Conservation (phyloP, 2,888 invertebrate genomes). For the Tenthredo amoena region DNA sequence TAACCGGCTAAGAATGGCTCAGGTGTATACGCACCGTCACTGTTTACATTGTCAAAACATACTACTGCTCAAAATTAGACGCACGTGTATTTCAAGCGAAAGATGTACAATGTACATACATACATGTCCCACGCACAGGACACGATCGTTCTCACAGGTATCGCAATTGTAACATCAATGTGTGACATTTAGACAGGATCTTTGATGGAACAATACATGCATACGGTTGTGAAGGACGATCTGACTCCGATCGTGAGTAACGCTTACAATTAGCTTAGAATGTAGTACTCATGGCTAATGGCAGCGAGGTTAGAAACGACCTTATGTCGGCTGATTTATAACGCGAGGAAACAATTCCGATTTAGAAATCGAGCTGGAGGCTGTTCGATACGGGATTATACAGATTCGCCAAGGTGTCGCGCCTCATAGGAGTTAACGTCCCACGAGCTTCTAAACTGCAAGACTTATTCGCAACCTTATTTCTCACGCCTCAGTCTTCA, state of each 20-base stretch:
- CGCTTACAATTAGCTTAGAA: conserved; percentile 15
- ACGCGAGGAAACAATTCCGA: not conserved
- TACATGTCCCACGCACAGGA: not conserved
- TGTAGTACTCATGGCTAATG: not conserved
- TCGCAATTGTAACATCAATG: too few relatives aligned
- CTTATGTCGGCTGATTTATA: not conserved
- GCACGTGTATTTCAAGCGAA: not conserved
- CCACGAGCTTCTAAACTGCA: too few relatives aligned
- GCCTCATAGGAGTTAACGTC: too few relatives aligned
- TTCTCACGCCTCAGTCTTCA: not conserved
- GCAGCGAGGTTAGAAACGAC: not conserved
- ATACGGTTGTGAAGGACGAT: not conserved
- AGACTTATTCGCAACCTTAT: not conserved
- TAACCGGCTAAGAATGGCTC: not conserved
- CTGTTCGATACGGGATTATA: not conserved
- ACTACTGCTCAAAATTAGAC: not conserved
- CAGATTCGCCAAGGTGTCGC: not conserved
- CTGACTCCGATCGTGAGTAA: not conserved
- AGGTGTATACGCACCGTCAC: not conserved
- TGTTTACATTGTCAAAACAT: not conserved
- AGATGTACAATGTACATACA: too few relatives aligned
- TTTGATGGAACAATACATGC: not conserved
- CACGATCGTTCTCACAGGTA: not conserved
- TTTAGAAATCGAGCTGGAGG: not conserved
- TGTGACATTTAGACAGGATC: not conserved